A percentile compares a stretch with the other conserved stretches of the same genome.
These are phyloP conservation scores for Pheosia gnoma DNA, from an alignment of 2,888 invertebrate species.

Conservation along the genomic window DNA sequence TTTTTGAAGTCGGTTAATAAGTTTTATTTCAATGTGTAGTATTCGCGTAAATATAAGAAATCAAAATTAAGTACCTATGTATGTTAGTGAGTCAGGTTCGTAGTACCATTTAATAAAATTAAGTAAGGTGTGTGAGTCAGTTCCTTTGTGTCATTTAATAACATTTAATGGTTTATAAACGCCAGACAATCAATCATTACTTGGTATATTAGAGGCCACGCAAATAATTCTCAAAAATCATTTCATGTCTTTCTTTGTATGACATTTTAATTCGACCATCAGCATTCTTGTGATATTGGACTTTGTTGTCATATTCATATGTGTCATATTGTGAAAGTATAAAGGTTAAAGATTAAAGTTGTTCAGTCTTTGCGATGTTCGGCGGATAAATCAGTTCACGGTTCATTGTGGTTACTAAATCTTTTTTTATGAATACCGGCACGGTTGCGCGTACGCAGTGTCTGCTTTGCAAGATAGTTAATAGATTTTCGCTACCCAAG, in stretches of 20 bases:
- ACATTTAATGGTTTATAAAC: not conserved
- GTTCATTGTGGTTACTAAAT: conserved; percentile 1
- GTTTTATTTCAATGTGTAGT: no score
- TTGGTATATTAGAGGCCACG: not conserved
- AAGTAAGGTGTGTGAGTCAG: not conserved
- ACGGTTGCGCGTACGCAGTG: not conserved
- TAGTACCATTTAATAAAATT: no score
- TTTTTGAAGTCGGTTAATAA: no score
- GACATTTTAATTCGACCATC: not conserved
- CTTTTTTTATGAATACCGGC: not conserved
- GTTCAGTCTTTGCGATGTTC: not conserved
- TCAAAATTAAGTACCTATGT: no score
- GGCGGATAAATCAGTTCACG: not conserved
- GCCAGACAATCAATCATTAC: not conserved
- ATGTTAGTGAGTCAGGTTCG: no score
- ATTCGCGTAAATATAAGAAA: no score
- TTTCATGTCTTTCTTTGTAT: not conserved
- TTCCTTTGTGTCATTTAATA: not conserved
- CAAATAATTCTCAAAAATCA: not conserved
- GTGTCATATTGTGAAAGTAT: not conserved
- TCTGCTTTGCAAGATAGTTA: not conserved
- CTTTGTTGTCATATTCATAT: not conserved
- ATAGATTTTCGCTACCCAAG: conserved; percentile 4
- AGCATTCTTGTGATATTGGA: not conserved
- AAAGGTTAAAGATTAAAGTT: not conserved